phyloP scores from a whole-genome alignment of 2,113 vertebrate genomes.

The Eira barbara region DNA sequence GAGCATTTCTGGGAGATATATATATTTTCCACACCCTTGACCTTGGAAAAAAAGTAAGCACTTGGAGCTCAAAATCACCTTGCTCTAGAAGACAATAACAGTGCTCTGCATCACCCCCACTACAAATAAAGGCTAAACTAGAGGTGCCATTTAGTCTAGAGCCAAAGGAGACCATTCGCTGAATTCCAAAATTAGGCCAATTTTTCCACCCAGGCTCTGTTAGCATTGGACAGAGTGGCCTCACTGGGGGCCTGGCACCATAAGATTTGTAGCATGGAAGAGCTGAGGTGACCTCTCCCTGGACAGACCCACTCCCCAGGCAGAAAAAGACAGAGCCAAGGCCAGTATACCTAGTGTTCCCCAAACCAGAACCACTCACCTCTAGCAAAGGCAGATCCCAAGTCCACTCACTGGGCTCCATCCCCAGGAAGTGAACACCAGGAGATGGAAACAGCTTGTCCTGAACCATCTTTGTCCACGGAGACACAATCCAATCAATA shows the following conservation, averaged over 20 bases:
- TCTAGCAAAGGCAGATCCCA: background rate
- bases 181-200: background rate
- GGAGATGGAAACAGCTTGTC: background rate
- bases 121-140: background rate
- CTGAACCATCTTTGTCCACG: too few species aligned
- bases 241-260: rapidly evolving
- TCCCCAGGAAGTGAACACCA: background rate
- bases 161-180: background rate
- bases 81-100: background rate
- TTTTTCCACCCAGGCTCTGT: too few species aligned
- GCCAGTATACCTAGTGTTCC: too few species aligned
- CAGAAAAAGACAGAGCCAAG: background rate
- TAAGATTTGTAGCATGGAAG: background rate
- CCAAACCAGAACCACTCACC: background rate
- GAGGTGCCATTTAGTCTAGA: background rate
- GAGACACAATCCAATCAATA: background rate
- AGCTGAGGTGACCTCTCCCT: background rate
- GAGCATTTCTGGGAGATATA: background rate
- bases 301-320: background rate
- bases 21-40: background rate
- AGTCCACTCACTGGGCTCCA: rapidly evolving
- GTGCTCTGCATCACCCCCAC: background rate
- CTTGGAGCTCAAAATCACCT: background rate
- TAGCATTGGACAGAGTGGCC: rapidly evolving
- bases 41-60: background rate